Conservation (phyloP, 2,888 invertebrate species). For the Entomobrya proxima region DNA sequence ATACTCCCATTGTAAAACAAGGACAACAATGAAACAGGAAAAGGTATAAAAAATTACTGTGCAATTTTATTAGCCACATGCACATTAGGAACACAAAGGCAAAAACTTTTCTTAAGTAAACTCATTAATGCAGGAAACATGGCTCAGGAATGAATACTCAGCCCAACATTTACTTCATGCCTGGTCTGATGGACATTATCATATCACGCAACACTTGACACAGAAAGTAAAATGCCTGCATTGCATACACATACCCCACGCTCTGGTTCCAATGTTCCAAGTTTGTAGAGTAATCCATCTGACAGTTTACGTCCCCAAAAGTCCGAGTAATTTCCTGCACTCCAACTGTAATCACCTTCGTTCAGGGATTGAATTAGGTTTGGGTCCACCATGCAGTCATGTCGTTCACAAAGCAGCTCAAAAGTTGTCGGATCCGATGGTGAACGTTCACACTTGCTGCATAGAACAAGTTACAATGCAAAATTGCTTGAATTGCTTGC, state of each 20-base stretch:
- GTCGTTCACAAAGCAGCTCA: constrained; percentile 83
- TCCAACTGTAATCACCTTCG: constrained; percentile 83
- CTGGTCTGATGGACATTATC: not conserved
- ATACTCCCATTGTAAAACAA: too few relatives aligned
- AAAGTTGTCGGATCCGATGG: constrained; percentile 76
- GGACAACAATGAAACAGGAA: too few relatives aligned
- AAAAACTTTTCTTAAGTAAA: not conserved
- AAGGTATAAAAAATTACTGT: too few relatives aligned
- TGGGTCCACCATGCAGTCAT: constrained; percentile 86
- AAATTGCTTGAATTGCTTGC: not conserved
- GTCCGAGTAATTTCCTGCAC: constrained; percentile 86
- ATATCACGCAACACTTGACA: not conserved
- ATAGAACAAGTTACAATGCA: not conserved
- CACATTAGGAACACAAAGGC: too few relatives aligned
- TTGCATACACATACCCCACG: constrained; percentile 79
- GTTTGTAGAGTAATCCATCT: constrained; percentile 86
- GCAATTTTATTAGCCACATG: not conserved
- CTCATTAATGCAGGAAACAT: constrained; percentile 1
- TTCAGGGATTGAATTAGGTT: constrained; percentile 85
- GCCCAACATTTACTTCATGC: not conserved
- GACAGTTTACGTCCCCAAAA: constrained; percentile 90
- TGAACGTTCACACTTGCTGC: constrained; percentile 78
- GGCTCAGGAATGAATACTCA: not conserved
- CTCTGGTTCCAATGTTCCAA: constrained; percentile 83
- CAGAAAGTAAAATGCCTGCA: not conserved